Evolutionary conservation across 2,888 invertebrate species (phyloP).

Genomic region (Metellina segmentata): DNA sequence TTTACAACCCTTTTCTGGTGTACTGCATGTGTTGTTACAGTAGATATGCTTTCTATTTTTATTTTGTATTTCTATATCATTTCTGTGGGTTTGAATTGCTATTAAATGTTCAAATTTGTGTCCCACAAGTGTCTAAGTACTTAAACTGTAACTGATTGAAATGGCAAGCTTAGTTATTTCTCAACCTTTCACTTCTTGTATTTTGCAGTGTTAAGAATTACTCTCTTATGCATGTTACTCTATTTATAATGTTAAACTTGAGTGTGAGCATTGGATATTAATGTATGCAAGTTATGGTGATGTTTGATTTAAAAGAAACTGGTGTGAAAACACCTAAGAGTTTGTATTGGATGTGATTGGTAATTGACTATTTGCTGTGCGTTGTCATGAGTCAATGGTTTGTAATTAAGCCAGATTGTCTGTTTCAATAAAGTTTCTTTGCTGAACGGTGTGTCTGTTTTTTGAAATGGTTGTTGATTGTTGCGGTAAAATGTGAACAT

Average conservation of each 20-base stretch:
- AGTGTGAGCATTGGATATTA: slow-evolving; percentile 47
- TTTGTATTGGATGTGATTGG: slow-evolving; percentile 71
- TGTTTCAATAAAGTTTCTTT: slow-evolving; percentile 75
- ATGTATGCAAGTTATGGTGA: slow-evolving; percentile 63
- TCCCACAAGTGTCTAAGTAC: not conserved
- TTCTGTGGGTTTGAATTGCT: slow-evolving; percentile 9
- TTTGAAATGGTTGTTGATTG: slow-evolving; percentile 54
- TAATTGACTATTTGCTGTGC: slow-evolving; percentile 67
- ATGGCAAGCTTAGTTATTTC: slow-evolving; percentile 24
- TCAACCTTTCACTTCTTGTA: slow-evolving; percentile 51
- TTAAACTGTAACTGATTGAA: slow-evolving; percentile 5
- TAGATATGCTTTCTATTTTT: not conserved
- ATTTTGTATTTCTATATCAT: slow-evolving; percentile 1
- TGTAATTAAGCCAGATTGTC: slow-evolving; percentile 72
- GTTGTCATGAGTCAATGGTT: slow-evolving; percentile 66
- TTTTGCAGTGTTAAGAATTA: slow-evolving; percentile 34
- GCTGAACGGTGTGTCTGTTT: slow-evolving; percentile 76
- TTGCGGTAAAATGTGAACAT: slow-evolving; percentile 45
- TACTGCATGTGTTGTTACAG: not conserved
- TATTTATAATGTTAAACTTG: slow-evolving; percentile 55
- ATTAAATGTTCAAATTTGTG: not conserved
- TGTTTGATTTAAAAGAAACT: slow-evolving; percentile 44
- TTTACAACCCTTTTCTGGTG: not conserved
- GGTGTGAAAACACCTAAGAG: slow-evolving; percentile 48
- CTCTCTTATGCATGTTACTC: slow-evolving; percentile 48